Percentiles rank a stretch among this genome's conserved stretches.
Evolutionary conservation across 2,888 invertebrate species (phyloP).

Genomic region (Syrista parreyssii): DNA sequence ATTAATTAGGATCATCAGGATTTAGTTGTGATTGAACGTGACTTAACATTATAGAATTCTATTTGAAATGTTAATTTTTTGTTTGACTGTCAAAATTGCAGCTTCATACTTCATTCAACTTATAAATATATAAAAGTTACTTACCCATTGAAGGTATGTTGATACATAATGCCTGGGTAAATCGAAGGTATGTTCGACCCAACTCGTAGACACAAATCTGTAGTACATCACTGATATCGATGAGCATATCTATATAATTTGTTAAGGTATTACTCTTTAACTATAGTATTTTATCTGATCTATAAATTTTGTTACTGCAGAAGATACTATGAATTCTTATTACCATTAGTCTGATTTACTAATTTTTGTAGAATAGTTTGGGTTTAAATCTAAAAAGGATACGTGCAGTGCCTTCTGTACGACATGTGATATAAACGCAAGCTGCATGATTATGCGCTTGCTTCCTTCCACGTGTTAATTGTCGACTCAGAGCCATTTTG

Average conservation of each 20-base stretch:
- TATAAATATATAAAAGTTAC: conserved; percentile 57
- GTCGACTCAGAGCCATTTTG: conserved; percentile 86
- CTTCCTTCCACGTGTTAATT: conserved; percentile 91
- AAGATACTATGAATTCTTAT: no score
- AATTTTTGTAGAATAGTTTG: no score
- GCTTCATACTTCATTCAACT: no score
- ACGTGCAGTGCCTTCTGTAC: conserved; percentile 95
- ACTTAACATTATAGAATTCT: no score
- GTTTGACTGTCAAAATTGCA: no score
- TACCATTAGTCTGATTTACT: no score
- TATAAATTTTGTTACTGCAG: not conserved
- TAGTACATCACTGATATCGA: conserved; percentile 97
- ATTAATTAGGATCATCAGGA: no score
- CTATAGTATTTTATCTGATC: no score
- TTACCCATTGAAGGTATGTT: conserved; percentile 89
- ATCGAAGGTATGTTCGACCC: conserved; percentile 90
- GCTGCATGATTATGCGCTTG: conserved; percentile 94
- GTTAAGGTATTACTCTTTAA: no score
- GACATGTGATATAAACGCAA: conserved; percentile 96
- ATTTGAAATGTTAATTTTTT: no score
- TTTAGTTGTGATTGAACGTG: no score
- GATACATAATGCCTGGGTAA: conserved; percentile 90
- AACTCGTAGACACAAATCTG: conserved; percentile 97
- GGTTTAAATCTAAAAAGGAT: conserved; percentile 69
- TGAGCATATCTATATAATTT: conserved; percentile 80